Evolutionary conservation across 2,888 invertebrate species (phyloP), one percentile per base, ranked within the genome.

Genomic region (Macrosiphum euphorbiae): DNA sequence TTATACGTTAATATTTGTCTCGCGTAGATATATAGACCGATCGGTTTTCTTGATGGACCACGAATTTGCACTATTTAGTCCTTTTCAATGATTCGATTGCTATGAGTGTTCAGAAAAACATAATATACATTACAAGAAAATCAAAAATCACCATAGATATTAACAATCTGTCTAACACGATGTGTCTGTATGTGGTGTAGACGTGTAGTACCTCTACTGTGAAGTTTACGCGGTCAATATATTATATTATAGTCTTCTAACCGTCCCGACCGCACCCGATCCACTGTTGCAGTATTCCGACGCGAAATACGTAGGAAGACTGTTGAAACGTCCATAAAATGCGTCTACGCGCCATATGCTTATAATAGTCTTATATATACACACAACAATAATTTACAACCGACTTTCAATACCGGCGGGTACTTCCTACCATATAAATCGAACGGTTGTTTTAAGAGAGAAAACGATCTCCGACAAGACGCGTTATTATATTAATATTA

Each of bases 261-360:
- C 35, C 78, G 78, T 78, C 2, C 35, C 35, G 35, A 78, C 78
- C 78, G 20, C 35, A 78, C 35, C 78, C 78, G 35, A 1, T 78
- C 78, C 20, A 35, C 20, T 35, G 4, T 50, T 52, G 5, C 20
- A 78, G 20, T 78, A 85, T 85, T 44, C 26, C 4, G 26, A 85
- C 26, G 44, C 28, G 28, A 28, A 44, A 61, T 26, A 41, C 58
- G 88, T 88, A 55, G 88, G 88, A 58, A 89, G 88, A 87, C 88
- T 58, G 88, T 58, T 41, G 88, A 89, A 58, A 89, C 88, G 55
- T 89, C 41, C 41, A 28, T 89, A 44, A 89, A 89, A 58, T 26
- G 58, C 28, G 41, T n/a, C 13, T 28, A 78, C 78, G 35, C 35
- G 13, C 41, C 58, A 16, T 35, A 35, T 35, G 35, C 55, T 41